Percentiles rank a stretch among this genome's conserved stretches.
Evolutionary conservation across 2,113 vertebrate species (phyloP).

Genomic region (Lamprotornis superbus): DNA sequence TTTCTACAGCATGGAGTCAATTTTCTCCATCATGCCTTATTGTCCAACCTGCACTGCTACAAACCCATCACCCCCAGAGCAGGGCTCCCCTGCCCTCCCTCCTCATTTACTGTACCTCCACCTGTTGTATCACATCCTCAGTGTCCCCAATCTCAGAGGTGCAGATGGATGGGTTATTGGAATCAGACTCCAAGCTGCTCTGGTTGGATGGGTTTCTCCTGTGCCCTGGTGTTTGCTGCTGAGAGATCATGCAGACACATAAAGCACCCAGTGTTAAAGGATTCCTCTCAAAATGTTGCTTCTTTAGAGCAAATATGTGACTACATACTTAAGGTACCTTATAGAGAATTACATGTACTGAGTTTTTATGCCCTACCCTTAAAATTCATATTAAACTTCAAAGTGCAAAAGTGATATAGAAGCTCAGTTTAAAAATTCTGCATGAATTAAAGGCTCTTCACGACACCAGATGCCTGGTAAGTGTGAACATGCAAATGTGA

Average conservation of each 20-base stretch:
- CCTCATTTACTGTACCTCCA: constrained; percentile 77
- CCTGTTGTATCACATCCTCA: constrained; percentile 85
- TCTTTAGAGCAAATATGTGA: neutral
- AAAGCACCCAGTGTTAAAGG: neutral
- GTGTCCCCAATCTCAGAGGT: constrained; percentile 90
- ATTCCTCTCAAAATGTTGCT: neutral
- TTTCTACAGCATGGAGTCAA: rapidly evolving
- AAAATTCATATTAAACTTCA: neutral
- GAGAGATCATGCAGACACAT: neutral
- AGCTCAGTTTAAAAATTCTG: neutral
- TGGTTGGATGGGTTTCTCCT: constrained; percentile 87
- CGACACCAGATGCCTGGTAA: neutral
- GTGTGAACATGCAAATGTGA: neutral
- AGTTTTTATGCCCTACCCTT: neutral
- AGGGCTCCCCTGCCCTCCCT: no score
- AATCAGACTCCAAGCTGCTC: constrained; percentile 93
- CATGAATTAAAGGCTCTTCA: neutral
- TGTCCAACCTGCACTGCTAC: neutral
- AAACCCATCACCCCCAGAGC: neutral
- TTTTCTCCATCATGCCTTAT: rapidly evolving
- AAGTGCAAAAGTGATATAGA: neutral
- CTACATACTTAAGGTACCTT: neutral
- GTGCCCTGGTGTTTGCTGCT: constrained; percentile 81
- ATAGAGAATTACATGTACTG: neutral
- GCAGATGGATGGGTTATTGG: constrained; percentile 88